Evolutionary conservation across 2,797 vertebrate genomes (phyloP), one percentile per base, ranked within the genome.

Genomic region (Cyclura pinguis): DNA sequence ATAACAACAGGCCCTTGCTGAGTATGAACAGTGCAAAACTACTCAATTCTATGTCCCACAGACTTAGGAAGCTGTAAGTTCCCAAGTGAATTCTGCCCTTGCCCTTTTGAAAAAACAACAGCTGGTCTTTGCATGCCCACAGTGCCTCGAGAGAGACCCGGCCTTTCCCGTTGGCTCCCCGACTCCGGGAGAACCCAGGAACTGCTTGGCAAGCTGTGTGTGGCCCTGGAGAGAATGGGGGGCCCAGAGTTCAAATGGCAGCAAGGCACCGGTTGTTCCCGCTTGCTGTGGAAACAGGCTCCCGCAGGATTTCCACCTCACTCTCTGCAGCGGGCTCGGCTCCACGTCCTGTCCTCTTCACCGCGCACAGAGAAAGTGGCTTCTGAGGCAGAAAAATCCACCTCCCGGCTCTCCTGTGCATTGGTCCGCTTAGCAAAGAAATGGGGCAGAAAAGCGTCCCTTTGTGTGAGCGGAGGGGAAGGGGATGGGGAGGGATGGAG

Each of bases 371-470:
- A 89, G 88, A 89, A 89, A 89, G 80, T 55, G 10, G 16, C 69
- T 76, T 84, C 80, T 89, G 88, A 89, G 69, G 88, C 80, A 83
- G 88, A 76, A 89, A 84, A 83, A 89, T 50, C 27, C 55, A 14
- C 80, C 88, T 84, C 69, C 55, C 6, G 88, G 88, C 80, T 47
- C 38, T 89, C 35, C 13, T 7, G 42, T 4, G 6, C 59, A 9
- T 38, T 32, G 87, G 64, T 47, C 86, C 29, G 24, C 62, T 80
- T 62, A 27, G 18, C 72, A 27, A 42, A 88, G 88, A 84, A 89
- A 89, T 84, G 88, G 88, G 81, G 81, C 52, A 84, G 88, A 89
- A 84, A 89, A 84, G 57, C 8, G 12, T n/a, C 38, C 69, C 38
- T 74, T 89, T 84, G 52, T 89, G 59, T 62, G 64, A 32, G 67